Conservation (phyloP, 2,888 invertebrate species). For the Ctenicera cuprea region DNA sequence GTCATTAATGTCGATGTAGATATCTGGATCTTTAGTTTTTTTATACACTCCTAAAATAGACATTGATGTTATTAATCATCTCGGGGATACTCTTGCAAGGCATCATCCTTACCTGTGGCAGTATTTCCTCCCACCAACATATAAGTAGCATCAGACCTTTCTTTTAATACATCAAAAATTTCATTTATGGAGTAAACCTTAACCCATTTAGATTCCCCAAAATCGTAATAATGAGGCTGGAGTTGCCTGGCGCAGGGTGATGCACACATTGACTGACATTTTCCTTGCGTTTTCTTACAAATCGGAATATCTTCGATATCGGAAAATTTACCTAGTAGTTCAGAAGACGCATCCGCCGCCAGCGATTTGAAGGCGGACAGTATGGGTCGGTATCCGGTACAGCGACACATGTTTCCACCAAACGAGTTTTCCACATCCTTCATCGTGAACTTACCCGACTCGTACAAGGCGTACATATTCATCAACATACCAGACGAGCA, state of each 20-base stretch:
- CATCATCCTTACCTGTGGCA: conserved; percentile 81
- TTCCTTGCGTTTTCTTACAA: conserved; percentile 58
- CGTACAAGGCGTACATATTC: conserved; percentile 79
- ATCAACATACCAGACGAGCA: conserved; percentile 87
- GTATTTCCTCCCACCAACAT: conserved; percentile 85
- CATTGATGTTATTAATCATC: too few species aligned
- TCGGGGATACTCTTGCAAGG: too few species aligned
- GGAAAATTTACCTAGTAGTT: conserved; percentile 63
- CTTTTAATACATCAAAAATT: conserved; percentile 75
- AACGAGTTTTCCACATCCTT: conserved; percentile 81
- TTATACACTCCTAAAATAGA: conserved; percentile 73
- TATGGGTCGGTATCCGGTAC: conserved; percentile 82
- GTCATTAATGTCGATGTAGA: conserved; percentile 79
- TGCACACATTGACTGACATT: conserved; percentile 59
- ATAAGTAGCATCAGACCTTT: conserved; percentile 71
- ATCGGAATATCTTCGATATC: conserved; percentile 73
- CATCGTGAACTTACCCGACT: conserved; percentile 73
- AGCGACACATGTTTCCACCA: conserved; percentile 83
- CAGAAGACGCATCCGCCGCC: conserved; percentile 70
- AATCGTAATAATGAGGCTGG: conserved; percentile 66
- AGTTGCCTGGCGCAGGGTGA: conserved; percentile 70
- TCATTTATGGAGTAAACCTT: conserved; percentile 76
- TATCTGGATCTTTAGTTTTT: conserved; percentile 70
- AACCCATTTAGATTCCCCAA: conserved; percentile 74
- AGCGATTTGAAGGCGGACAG: conserved; percentile 80